Percentiles rank a stretch among this genome's conserved stretches.
Conservation (phyloP, 1,140 invertebrate genomes). For the Pseudomyrmex pallidus region DNA sequence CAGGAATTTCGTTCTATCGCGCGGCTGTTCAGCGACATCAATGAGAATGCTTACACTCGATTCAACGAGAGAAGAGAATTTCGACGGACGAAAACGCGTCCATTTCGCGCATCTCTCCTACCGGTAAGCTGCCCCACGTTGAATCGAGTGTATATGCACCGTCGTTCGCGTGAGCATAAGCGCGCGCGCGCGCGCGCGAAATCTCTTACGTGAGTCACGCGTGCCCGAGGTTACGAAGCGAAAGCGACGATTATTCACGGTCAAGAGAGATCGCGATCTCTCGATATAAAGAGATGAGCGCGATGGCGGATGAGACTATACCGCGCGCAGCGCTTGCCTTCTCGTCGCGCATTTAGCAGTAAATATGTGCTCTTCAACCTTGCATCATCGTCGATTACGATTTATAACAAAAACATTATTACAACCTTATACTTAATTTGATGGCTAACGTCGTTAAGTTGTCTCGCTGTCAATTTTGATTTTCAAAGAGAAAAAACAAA, state of each 20-base stretch:
- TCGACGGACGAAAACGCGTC: no score
- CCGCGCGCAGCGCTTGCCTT: constrained; percentile 11
- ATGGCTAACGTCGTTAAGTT: not conserved
- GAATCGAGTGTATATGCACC: constrained; percentile 25
- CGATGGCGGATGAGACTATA: constrained; percentile 32
- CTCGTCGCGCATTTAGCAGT: constrained; percentile 25
- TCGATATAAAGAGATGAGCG: constrained; percentile 45
- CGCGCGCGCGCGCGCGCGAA: constrained; percentile 21
- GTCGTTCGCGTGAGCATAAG: not conserved
- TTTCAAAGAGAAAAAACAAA: no score
- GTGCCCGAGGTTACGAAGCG: constrained; percentile 38
- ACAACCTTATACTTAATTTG: not conserved
- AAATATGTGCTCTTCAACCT: constrained; percentile 8
- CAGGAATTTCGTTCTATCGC: constrained; percentile 58
- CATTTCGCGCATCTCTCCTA: no score
- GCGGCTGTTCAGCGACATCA: constrained; percentile 52
- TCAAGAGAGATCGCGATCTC: constrained; percentile 46
- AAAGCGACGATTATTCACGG: constrained; percentile 58
- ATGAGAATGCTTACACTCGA: constrained; percentile 62
- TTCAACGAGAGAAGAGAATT: no score
- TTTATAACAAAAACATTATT: not conserved
- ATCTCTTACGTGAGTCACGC: constrained; percentile 54
- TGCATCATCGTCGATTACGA: not conserved
- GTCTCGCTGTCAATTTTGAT: no score
- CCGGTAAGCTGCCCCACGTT: no score